Percentiles rank a stretch among this genome's conserved stretches.
Evolutionary conservation across 2,888 invertebrate genomes (phyloP).

Genomic region (Nebria brevicollis): DNA sequence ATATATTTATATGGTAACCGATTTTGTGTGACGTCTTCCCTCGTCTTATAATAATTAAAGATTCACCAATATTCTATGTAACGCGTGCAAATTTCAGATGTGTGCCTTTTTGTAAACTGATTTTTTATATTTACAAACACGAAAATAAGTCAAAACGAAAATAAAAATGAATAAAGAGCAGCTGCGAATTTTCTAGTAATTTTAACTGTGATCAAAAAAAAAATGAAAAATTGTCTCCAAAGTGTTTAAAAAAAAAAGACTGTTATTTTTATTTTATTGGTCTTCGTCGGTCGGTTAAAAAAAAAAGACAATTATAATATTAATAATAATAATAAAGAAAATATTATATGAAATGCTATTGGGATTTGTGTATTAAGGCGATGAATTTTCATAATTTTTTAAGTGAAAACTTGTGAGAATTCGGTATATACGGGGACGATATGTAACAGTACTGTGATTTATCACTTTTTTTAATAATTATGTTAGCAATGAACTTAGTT

Average conservation of each 20-base stretch:
- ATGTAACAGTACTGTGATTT: not conserved
- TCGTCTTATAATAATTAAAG: not conserved
- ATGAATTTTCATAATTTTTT: not conserved
- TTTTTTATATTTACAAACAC: slow-evolving; percentile 46
- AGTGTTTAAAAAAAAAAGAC: slow-evolving; percentile 11
- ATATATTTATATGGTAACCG: no score
- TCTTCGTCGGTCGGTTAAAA: not conserved
- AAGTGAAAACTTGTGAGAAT: not conserved
- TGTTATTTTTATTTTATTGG: not conserved
- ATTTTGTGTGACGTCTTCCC: no score
- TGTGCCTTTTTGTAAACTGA: slow-evolving; percentile 61
- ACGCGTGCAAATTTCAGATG: slow-evolving; percentile 35
- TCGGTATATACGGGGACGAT: not conserved
- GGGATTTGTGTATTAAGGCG: slow-evolving; percentile 8
- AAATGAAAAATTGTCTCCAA: slow-evolving; percentile 54
- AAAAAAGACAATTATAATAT: not conserved
- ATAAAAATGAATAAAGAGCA: slow-evolving; percentile 22
- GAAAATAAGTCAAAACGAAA: not conserved
- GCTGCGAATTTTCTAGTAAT: slow-evolving; percentile 49
- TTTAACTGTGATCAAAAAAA: slow-evolving; percentile 63
- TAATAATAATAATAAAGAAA: not conserved
- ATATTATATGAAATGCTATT: slow-evolving; percentile 17
- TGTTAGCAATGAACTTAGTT: not conserved
- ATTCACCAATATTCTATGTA: slow-evolving; percentile 24
- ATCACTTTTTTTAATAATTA: not conserved